Evolutionary conservation across 2,888 invertebrate species (phyloP).

Genomic region (Tachina fera): DNA sequence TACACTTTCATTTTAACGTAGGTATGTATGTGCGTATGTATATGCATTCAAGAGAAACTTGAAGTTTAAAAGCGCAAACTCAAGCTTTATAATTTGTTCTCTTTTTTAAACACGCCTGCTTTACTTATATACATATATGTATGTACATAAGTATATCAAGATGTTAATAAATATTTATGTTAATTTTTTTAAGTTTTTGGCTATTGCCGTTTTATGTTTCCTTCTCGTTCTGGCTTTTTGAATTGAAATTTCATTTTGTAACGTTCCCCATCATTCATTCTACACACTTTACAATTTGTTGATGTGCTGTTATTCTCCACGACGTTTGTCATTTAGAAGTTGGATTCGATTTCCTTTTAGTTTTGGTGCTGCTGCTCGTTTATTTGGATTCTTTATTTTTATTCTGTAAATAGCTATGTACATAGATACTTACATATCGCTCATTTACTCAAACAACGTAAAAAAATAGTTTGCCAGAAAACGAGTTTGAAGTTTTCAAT

Average conservation of each 20-base stretch:
- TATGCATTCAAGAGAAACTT: conserved; percentile 9
- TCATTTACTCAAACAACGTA: too few relatives aligned
- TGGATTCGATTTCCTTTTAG: conserved; percentile 60
- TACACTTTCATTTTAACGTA: too few relatives aligned
- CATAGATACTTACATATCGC: conserved; percentile 22
- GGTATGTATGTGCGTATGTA: background rate
- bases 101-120: conserved; percentile 55
- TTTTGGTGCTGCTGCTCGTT: conserved; percentile 63
- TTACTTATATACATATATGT: background rate
- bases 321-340: conserved; percentile 71
- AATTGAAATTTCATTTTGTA: conserved; percentile 14
- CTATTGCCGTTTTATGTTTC: background rate
- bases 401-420: conserved; percentile 65
- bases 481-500: too few relatives aligned
- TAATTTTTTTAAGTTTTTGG: conserved; percentile 2
- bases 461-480: too few relatives aligned
- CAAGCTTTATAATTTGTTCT: conserved; percentile 38
- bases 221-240: conserved; percentile 46
- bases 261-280: conserved; percentile 7
- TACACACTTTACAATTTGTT: conserved; percentile 15
- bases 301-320: conserved; percentile 58
- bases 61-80: conserved; percentile 48
- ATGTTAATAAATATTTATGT: conserved; percentile 41
- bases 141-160: background rate
- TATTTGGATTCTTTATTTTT: conserved; percentile 66